Percentiles rank a stretch among this genome's conserved stretches.
Evolutionary conservation across 2,888 invertebrate genomes (phyloP).

Genomic region (Galerucella calmariensis): DNA sequence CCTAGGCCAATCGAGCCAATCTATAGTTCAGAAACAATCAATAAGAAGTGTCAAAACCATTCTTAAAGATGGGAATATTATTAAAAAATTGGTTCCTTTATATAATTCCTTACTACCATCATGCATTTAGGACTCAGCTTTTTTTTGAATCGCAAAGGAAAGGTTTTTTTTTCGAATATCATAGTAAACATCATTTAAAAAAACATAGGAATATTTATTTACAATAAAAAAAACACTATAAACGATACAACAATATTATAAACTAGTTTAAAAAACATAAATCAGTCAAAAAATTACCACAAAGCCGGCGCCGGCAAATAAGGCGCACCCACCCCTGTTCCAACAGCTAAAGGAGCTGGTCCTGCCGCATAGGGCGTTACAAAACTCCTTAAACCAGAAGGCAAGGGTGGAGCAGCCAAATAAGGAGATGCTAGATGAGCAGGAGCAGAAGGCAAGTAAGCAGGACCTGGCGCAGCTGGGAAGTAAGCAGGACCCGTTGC

Average conservation of each 20-base stretch:
- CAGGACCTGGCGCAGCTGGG: conserved; percentile 33
- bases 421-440: conserved; percentile 41
- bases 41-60: no score
- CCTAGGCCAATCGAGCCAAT: no score
- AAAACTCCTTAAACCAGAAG: conserved; percentile 39
- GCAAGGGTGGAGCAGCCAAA: conserved; percentile 37
- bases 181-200: not conserved
- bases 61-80: no score
- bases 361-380: conserved; percentile 37
- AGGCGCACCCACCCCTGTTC: conserved; percentile 48
- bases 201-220: conserved; percentile 34
- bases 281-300: conserved; percentile 41
- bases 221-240: conserved; percentile 34
- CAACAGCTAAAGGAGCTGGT: conserved; percentile 38
- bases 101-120: no score
- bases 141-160: no score
- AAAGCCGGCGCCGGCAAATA: conserved; percentile 43
- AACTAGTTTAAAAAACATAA: conserved; percentile 3
- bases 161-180: not conserved
- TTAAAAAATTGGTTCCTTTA: no score
- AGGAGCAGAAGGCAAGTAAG: conserved; percentile 29
- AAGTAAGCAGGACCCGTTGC: conserved; percentile 30
- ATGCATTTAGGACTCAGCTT: no score
- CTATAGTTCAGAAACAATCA: no score
- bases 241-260: conserved; percentile 27